Evolutionary conservation across 2,888 invertebrate species (phyloP), one percentile per base, ranked within the genome.

Genomic region (Ametastegia equiseti): DNA sequence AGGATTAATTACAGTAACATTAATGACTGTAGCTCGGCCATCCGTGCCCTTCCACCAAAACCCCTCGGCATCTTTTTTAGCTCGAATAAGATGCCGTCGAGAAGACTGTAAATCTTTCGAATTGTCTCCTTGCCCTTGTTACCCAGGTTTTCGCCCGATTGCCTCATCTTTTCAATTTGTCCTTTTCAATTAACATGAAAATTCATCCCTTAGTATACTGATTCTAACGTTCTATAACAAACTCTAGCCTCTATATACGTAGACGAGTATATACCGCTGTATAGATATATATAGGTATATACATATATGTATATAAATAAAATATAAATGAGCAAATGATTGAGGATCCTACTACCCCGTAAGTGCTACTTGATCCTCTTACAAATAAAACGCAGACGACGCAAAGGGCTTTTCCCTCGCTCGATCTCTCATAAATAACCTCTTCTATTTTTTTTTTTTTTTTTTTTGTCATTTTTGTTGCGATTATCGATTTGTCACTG

Each of bases 1-100:
- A 39, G 78, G 78, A 78, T 78, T 78, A 78, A 63, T 63, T 60
- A 75, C 75, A 54, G 75, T 75, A 36, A 60, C 78, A 78, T 78
- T 78, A 63, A 78, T 54, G 78, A 78, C 63, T 60, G 45, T 42
- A 42, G 54, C 57, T 33, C 23, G 30, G 71, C 45, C 45, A 27
- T 54, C 75, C 23, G 30, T 27, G 23, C 27, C 45, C 9, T 30
- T 30, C 42, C 15, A 19, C 39, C 50, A 11, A 19, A n/a, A 33
- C 9, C 19, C n/a, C 4, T n/a, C 27, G 33, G 30, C 23, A 27
- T 71, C 6, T 71, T 50, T 54, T 47, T 73, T 11, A 11, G 42
- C 42, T 73, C 19, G 1, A 45, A 75, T 54, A 75, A 54, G 33
- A 75, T 19, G 13, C 67, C 39, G 39, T 9, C 19, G 23, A 27